A percentile compares a stretch with the other conserved stretches of the same genome.
phyloP scores from a whole-genome alignment of 2,113 vertebrate genomes.

The Hylia prasina region DNA sequence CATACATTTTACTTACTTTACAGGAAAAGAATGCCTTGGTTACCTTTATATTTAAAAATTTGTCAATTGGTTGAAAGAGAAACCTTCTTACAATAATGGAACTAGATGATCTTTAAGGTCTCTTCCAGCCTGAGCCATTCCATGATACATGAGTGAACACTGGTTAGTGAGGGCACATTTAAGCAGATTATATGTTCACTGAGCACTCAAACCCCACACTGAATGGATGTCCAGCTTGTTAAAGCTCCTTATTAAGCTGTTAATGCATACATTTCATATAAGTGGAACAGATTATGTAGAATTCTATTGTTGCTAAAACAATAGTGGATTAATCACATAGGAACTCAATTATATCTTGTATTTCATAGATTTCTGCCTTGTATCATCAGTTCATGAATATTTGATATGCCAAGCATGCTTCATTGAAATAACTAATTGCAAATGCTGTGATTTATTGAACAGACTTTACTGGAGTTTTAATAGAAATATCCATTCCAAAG shows the following conservation, averaged over 20 bases:
- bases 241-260: neutral
- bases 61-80: neutral
- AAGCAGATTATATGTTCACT: neutral
- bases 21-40: neutral
- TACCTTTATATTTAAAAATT: neutral
- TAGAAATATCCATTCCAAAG: constrained; percentile 67
- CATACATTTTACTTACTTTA: neutral
- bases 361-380: constrained; percentile 66
- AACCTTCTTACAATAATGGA: neutral
- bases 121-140: neutral
- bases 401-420: constrained; percentile 70
- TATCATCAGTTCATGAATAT: constrained; percentile 74
- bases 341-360: constrained; percentile 50
- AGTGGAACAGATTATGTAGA: neutral
- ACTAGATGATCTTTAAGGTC: neutral
- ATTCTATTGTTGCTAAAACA: constrained; percentile 18
- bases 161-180: neutral
- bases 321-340: constrained; percentile 44
- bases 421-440: constrained; percentile 77
- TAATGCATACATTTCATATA: neutral
- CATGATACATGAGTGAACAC: neutral
- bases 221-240: neutral
- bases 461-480: constrained; percentile 69
- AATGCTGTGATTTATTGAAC: constrained; percentile 69
- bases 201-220: neutral